Base-by-base conservation (phyloP, 2,888 invertebrate species). In the Dromius quadrimaculatus region DNA sequence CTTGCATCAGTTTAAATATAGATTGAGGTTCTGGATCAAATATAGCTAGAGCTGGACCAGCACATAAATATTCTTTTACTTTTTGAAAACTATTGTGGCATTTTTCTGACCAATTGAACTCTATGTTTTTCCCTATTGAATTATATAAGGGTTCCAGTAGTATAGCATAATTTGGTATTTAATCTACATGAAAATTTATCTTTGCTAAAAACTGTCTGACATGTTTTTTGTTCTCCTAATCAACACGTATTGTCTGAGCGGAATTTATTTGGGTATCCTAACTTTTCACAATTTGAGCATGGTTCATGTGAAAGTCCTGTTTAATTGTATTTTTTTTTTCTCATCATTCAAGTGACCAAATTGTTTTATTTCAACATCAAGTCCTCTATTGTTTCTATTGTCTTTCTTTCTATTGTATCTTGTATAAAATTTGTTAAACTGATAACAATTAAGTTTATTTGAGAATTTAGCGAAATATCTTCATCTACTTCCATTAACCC, bases 121-220 rank as follows among this genome's bases (percentile, higher is more conserved):
- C 41, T 34, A 71, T 50, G 32, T 74, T 71, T 62, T 75, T 76
- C n/a, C 74, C 73, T n/a, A 76, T 13, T 15, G 75, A n/a, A 9
- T 75, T 75, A 22, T 72, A 64, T 4, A 76, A 54, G 2, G 74
- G 75, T 22, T 74, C 72, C 13, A 76, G 47, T 22, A 72, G 1
- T 13, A 43, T 59, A 4, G 72, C 15, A 8, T 6, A 8, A 28
- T 28, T 28, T 28, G 28, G 28, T 28, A 28, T 28, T 5, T 28
- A 28, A 5, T 28, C 28, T n/a, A 41, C 62, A 45, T 6, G 73
- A 73, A 9, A 76, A 72, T 47, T 66, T 74, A 71, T 75, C 41
- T n/a, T n/a, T 5, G 61, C 8, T 43, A 75, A 74, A 59, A 74
- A 76, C 8, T 28, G 28, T 8, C 28, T 28, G 28, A 28, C 8